Base-by-base conservation (phyloP, 1,140 invertebrate genomes). In the Lepidurus apus region DNA sequence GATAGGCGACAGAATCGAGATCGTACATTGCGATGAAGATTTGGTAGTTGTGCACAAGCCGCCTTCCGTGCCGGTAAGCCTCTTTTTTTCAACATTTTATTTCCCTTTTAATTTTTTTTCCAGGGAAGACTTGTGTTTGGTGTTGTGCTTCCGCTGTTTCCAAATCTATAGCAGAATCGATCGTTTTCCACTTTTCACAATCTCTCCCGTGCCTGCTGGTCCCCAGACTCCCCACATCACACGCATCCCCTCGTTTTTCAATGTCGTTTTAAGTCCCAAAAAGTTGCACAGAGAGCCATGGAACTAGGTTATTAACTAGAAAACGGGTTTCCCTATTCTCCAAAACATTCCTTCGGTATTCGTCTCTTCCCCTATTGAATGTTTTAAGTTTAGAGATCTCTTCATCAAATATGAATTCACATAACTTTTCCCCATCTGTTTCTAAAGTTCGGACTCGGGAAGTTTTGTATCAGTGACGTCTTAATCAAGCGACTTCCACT, bases 11-110 rank as follows among this genome's bases (percentile, higher is more conserved):
- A 91, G 92, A 84, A 94, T 98, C 88, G 93, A 93, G 86, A 93
- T 99, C 87, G 92, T 99, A 85, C 92, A 95, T 89, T 95, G 98
- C 89, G 95, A 95, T 89, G 94, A 98, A 87, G 95, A 99, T 89
- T 90, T 98, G 88, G 91, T 99, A 86, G 98, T 99, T 85, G 93
- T 99, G 85, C 97, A 99, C 91, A 99, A 99, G 91, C 98, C 98
- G 83, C 93, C 97, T 85, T 99, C 97, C 86, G 97, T 99, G 88
- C 98, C 98, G 87, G 96, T 89, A 84, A 86, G 85, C 86, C 77
- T 74, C 34, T 74, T 74, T 24, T 74, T 26, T 78, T 21, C n/a
- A 78, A 73, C 45, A 42, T 74, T 42, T 78, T 65, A n/a, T 17
- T 21, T 65, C 13, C 53, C 53, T 65, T 65, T 65, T 65, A 7